These are phyloP conservation scores for Neuroscelio doddi DNA, from an alignment of 2,888 invertebrate genomes.

Conservation along the genomic window DNA sequence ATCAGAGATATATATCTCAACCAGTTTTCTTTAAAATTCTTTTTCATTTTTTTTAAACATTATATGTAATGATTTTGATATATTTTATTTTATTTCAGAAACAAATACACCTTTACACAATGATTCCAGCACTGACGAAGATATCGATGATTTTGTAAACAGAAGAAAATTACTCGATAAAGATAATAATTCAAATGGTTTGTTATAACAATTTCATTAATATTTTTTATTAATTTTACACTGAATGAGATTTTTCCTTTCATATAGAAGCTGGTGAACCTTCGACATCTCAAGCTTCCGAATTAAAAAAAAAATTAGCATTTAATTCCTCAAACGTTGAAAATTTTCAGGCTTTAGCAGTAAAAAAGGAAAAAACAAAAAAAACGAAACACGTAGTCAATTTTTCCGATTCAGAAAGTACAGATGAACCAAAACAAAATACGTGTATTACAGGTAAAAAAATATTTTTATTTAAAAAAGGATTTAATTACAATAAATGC, in stretches of 20 bases:
- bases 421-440: background rate
- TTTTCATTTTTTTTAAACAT: too few species aligned
- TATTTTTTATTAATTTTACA: background rate
- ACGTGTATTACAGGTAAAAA: background rate
- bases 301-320: background rate
- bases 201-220: background rate
- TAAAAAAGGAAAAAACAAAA: background rate
- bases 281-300: background rate
- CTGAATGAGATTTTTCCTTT: background rate
- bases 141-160: background rate
- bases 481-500: background rate
- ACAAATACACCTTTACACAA: background rate
- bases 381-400: conserved; percentile 9
- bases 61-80: too few species aligned
- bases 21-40: too few species aligned
- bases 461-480: background rate
- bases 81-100: background rate
- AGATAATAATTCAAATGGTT: background rate
- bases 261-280: background rate
- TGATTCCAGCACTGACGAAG: background rate
- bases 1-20: too few species aligned
- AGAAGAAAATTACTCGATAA: background rate
- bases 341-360: background rate
- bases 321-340: background rate
- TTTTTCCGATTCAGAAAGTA: conserved; percentile 1